A percentile compares a stretch with the other conserved stretches of the same genome.
Evolutionary conservation across 1,140 invertebrate species (phyloP).

Genomic region (Drosophila subobscura): DNA sequence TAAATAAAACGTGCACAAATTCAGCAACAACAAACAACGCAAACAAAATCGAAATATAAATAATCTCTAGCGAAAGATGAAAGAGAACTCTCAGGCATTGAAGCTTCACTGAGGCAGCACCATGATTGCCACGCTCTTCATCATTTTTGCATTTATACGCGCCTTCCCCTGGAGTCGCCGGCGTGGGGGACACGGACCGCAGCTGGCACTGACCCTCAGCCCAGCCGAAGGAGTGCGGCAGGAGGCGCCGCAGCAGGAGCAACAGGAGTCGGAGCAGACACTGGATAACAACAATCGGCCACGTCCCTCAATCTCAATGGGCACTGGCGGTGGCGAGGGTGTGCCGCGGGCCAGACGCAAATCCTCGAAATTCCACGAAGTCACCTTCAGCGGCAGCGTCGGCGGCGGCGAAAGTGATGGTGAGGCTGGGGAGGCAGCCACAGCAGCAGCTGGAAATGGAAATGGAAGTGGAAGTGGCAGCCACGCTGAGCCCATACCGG

Average conservation of each 20-base stretch:
- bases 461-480: background rate
- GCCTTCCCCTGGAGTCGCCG: slow-evolving; percentile 80
- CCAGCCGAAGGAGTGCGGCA: background rate
- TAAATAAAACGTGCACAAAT: background rate
- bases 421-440: slow-evolving; percentile 13
- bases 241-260: slow-evolving; percentile 17
- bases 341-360: slow-evolving; percentile 60
- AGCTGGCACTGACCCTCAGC: slow-evolving; percentile 53
- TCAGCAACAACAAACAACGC: background rate
- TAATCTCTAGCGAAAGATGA: slow-evolving; percentile 2
- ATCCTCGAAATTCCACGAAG: slow-evolving; percentile 77
- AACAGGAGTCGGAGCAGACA: slow-evolving; percentile 33
- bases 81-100: background rate
- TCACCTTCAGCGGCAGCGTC: slow-evolving; percentile 79
- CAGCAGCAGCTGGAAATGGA: background rate
- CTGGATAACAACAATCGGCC: slow-evolving; percentile 59
- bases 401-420: slow-evolving; percentile 75
- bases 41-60: background rate
- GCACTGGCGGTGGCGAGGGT: slow-evolving; percentile 43
- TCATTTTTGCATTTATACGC: slow-evolving; percentile 83
- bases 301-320: slow-evolving; percentile 56
- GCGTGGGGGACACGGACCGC: slow-evolving; percentile 35
- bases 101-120: background rate
- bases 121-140: slow-evolving; percentile 83
- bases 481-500: background rate